Base-by-base conservation (phyloP, 2,888 invertebrate species). In the Parochlus steinenii region DNA sequence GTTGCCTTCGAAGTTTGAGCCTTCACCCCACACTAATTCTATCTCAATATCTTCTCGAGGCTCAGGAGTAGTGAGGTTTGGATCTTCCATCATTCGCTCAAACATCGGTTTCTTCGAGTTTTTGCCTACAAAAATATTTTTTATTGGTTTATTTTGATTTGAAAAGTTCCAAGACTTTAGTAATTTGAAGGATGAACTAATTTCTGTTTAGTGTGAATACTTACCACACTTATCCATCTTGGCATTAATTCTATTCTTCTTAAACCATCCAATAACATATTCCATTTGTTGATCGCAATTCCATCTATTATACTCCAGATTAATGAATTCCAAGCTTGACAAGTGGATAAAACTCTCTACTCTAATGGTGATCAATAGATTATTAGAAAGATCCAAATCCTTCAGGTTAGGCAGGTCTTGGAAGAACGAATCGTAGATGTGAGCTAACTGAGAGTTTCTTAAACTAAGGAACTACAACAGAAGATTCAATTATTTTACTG, bases 331-430 rank as follows among this genome's bases (percentile, higher is more conserved):
- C 30, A 74, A 46, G 40, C 62, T 63, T 2, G 50, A 51, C 27
- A 73, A 46, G 0, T 63, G 58, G 34, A 58, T 49, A 4, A 74
- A 53, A 1, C 65, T 56, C 16, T 61, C 60, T 0, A 58, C 46
- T 33, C 55, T 62, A 1, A 74, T 40, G 4, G 65, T 62, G 10
- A 68, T 58, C 41, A 75, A 53, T 41, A 68, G 67, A 47, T 76
- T 76, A 43, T 67, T 64, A 12, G 71, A 67, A 34, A 75, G 46
- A 49, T 74, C 70, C 34, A 76, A 46, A 33, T 63, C 60, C 32
- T 57, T 58, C 15, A 76, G 48, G 41, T 65, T 65, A 1, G 71
- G 68, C 30, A 74, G 38, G 32, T 64, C 57, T 6, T 52, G 56
- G 40, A 75, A 69, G 6, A 67, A 45, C 29, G 63, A 54, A 0